These are phyloP conservation scores for Galaxias olidus DNA, from an alignment of 2,797 vertebrate genomes.

Conservation along the genomic window DNA sequence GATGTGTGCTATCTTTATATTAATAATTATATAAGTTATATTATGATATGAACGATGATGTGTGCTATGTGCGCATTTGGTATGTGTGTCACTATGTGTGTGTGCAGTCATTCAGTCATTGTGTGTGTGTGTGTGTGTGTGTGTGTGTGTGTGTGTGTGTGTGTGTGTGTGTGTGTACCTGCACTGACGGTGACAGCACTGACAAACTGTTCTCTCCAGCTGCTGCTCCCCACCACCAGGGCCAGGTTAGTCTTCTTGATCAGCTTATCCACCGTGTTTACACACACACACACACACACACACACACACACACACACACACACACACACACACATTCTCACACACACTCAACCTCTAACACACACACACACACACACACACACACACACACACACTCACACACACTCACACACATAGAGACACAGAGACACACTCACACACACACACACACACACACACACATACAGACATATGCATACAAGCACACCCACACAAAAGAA, in stretches of 20 bases:
- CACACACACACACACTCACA: background rate
- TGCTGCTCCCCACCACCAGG: constrained; percentile 86
- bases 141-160: constrained; percentile 14
- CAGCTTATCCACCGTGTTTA: constrained; percentile 85
- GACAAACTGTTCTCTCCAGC: constrained; percentile 89
- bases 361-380: background rate
- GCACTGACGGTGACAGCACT: constrained; percentile 72
- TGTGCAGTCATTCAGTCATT: background rate
- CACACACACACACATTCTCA: constrained; percentile 2
- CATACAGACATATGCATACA: constrained; percentile 27
- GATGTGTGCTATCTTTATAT: too few relatives aligned
- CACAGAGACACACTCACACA: constrained; percentile 13
- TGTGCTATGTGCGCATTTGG: too few relatives aligned
- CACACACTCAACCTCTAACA: background rate
- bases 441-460: constrained; percentile 21
- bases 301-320: constrained; percentile 9
- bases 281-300: constrained; percentile 11
- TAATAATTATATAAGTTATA: too few relatives aligned
- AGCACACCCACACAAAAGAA: constrained; percentile 9
- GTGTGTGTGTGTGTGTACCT: constrained; percentile 20
- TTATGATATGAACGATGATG: too few relatives aligned
- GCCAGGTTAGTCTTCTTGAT: constrained; percentile 88
- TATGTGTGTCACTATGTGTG: background rate
- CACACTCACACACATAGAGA: background rate
- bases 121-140: constrained; percentile 9